Percentiles rank a stretch among this genome's conserved stretches.
Conservation (phyloP, 2,797 vertebrate species). For the Brachymystax lenok region DNA sequence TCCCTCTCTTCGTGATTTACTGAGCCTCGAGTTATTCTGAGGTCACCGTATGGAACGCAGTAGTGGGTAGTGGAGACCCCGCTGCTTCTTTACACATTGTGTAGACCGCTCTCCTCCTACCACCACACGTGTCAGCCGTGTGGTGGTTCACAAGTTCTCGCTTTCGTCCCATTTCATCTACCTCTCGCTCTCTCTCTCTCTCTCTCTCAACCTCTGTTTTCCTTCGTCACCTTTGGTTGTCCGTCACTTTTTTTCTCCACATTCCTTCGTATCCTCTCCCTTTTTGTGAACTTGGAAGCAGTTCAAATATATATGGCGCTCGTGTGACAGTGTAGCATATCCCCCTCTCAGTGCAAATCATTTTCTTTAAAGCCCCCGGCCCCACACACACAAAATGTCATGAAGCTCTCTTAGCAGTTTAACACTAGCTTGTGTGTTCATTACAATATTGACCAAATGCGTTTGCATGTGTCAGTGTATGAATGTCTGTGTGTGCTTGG, state of each 20-base stretch:
- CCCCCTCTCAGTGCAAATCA: no score
- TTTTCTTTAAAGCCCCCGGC: no score
- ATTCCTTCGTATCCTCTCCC: background rate
- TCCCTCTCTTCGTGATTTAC: slow-evolving; percentile 1
- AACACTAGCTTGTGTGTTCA: background rate
- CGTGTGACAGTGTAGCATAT: no score
- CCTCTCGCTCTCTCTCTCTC: background rate
- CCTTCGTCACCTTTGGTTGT: background rate
- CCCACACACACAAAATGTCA: background rate
- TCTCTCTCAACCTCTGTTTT: background rate
- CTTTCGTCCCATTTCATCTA: background rate
- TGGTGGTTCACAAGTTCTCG: no score
- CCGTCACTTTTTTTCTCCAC: background rate
- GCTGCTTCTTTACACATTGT: background rate
- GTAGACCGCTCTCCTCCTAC: background rate
- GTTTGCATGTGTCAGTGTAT: background rate
- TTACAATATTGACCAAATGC: background rate
- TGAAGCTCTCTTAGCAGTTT: background rate
- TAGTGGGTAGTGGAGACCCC: background rate
- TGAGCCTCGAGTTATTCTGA: background rate
- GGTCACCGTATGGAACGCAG: background rate
- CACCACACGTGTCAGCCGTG: no score
- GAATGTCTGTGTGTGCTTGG: background rate
- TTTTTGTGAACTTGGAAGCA: background rate
- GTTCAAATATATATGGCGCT: no score